Conservation (phyloP, 1,140 invertebrate species). For the Anastrepha obliqua region DNA sequence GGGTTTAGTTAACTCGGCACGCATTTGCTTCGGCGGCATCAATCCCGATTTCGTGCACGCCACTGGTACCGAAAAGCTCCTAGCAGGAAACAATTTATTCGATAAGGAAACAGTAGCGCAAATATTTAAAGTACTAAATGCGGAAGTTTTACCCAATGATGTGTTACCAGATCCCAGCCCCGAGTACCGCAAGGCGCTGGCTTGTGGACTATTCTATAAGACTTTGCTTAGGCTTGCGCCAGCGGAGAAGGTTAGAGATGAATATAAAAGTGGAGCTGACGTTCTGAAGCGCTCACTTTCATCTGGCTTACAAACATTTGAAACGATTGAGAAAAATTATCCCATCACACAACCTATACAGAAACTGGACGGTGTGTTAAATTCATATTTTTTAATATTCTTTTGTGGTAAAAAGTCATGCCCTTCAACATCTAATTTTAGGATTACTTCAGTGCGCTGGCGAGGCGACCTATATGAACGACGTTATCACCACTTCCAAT, state of each 20-base stretch:
- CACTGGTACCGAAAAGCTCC: conserved; percentile 79
- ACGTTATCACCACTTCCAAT: conserved; percentile 76
- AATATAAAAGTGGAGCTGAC: conserved; percentile 76
- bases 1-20: conserved; percentile 67
- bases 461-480: conserved; percentile 82
- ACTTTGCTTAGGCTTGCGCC: conserved; percentile 77
- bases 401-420: background rate
- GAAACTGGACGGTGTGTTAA: conserved; percentile 81
- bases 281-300: conserved; percentile 82
- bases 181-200: conserved; percentile 79
- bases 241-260: conserved; percentile 67
- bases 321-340: conserved; percentile 84
- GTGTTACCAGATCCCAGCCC: conserved; percentile 80
- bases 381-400: background rate
- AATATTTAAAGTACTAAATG: conserved; percentile 77
- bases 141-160: conserved; percentile 80
- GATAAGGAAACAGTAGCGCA: conserved; percentile 75
- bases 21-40: conserved; percentile 82
- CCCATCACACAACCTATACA: conserved; percentile 86
- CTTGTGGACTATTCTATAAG: conserved; percentile 84
- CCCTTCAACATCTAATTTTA: background rate
- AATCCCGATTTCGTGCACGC: conserved; percentile 83
- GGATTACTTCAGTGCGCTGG: conserved; percentile 82
- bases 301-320: conserved; percentile 82
- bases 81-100: conserved; percentile 77